Evolutionary conservation across 2,888 invertebrate species (phyloP).

Genomic region (Polyommatus icarus): DNA sequence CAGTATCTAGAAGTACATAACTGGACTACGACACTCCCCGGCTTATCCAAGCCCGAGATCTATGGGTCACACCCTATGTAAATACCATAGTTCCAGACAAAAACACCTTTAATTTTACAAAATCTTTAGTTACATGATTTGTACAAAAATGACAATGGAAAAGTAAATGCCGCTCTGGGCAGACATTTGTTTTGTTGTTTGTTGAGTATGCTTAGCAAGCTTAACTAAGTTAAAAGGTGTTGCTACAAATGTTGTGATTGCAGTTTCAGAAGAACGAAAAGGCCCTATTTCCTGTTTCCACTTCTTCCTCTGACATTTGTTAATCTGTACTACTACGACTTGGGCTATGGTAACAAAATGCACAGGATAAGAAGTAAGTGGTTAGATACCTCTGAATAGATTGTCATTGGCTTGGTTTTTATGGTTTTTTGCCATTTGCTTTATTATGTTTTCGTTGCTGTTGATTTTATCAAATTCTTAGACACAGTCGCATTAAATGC

Average conservation of each 20-base stretch:
- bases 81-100: too few species aligned
- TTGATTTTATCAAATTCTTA: too few species aligned
- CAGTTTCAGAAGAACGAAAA: conserved; percentile 82
- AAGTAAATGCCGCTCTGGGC: too few species aligned
- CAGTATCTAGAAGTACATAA: too few species aligned
- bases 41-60: too few species aligned
- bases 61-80: too few species aligned
- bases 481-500: too few species aligned
- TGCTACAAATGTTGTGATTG: conserved; percentile 29
- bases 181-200: background rate
- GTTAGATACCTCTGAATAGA: background rate
- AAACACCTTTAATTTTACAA: too few species aligned
- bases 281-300: conserved; percentile 82
- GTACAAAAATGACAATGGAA: too few species aligned
- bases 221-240: background rate
- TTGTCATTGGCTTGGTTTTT: background rate
- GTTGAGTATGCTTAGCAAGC: background rate
- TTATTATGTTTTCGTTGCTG: background rate
- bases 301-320: conserved; percentile 86
- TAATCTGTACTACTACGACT: conserved; percentile 86
- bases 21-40: too few species aligned
- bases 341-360: conserved; percentile 88
- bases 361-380: conserved; percentile 86
- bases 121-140: too few species aligned
- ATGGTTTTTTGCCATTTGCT: background rate